phyloP scores from a whole-genome alignment of 2,797 vertebrate genomes.

The Tangara arthus region DNA sequence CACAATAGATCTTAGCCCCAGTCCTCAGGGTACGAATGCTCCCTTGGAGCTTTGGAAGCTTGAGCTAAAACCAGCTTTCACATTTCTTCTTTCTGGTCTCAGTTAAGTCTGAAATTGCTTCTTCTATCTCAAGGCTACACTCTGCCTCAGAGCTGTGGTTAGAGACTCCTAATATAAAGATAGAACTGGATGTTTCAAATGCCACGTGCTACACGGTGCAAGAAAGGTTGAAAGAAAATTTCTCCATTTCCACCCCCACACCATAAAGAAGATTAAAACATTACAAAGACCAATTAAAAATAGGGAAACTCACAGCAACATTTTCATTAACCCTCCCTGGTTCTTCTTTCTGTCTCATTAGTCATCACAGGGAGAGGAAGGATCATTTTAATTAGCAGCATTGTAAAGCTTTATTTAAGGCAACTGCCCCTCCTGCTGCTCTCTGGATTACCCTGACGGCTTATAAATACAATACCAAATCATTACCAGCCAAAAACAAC shows the following conservation, averaged over 20 bases:
- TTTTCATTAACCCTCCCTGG: constrained; percentile 70
- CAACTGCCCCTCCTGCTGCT: constrained; percentile 69
- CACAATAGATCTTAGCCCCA: background rate
- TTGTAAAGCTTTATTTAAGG: constrained; percentile 71
- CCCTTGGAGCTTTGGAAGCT: constrained; percentile 34
- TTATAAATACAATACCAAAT: constrained; percentile 70
- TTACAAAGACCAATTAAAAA: constrained; percentile 68
- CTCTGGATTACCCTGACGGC: constrained; percentile 63
- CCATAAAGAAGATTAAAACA: constrained; percentile 46
- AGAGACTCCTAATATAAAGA: background rate
- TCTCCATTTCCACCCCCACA: background rate
- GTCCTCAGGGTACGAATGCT: background rate
- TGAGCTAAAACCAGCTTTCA: background rate
- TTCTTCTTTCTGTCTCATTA: constrained; percentile 70
- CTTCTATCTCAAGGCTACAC: background rate
- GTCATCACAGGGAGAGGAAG: constrained; percentile 63
- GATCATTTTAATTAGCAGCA: constrained; percentile 76
- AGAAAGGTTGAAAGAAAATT: background rate
- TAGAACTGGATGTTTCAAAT: background rate
- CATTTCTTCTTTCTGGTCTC: constrained; percentile 23
- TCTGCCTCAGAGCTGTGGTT: background rate
- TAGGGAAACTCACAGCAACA: constrained; percentile 33
- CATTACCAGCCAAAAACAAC: constrained; percentile 38
- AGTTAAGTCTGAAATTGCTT: background rate
- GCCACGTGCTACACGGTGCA: accelerated